Base-by-base conservation (phyloP, 1,140 invertebrate species). In the Acromyrmex echinatior region DNA sequence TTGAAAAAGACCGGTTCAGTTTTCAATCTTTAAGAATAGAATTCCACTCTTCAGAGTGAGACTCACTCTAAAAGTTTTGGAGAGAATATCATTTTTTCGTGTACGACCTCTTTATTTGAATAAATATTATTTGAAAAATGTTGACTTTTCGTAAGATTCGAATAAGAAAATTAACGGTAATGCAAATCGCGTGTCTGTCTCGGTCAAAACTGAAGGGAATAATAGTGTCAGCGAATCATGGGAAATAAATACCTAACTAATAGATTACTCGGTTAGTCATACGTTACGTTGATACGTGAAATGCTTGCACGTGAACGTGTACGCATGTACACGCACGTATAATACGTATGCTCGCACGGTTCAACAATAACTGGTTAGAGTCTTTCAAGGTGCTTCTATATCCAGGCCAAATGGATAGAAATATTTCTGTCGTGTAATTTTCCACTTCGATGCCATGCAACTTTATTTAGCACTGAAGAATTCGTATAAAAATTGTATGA, bases 191-290 rank as follows among this genome's bases (percentile, higher is more conserved):
- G 16, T 14, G 18, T 4, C 4, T 3, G 28, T 51, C 49, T 39
- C 39, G 14, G 14, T 53, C 63, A n/a, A 25, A 49, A 58, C 39
- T 4, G 21, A n/a, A 6, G 16, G 0, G 28, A 82, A 71, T 65
- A 63, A 70, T 10, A 84, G 21, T 68, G 65, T 53, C 14, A 28
- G 80, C 56, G 58, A 45, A 78, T 86, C 74, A 66, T 68, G 58
- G 25, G 31, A 74, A 80, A 58, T 25, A 31, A 68, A 53, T 73
- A 63, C 18, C 63, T 35, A 76, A 49, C 74, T 79, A 79, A 86
- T 78, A 14, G 88, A 39, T 86, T 74, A 77, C 45, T 66, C 62
- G 49, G 49, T 90, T 89, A 90, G 89, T 90, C 89, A 89, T 66
- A 62, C 70, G 53, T 74, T 82, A 89, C 31, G 14, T 12, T 45